Conservation (phyloP, 2,797 vertebrate species). For the Psittacula echo region DNA sequence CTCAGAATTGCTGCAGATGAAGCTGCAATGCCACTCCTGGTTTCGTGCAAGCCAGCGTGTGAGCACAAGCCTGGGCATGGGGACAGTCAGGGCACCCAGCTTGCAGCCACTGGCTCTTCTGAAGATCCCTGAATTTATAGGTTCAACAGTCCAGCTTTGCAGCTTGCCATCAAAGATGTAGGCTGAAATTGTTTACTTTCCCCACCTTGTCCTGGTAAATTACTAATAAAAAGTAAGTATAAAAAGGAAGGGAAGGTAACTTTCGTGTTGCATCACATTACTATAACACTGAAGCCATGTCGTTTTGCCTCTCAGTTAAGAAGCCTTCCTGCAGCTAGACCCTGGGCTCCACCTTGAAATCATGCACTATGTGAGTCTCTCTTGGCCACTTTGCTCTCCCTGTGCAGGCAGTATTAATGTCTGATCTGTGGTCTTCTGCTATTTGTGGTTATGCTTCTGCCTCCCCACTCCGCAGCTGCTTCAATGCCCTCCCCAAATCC, state of each 20-base stretch:
- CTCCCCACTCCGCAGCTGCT: background rate
- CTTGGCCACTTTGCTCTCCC: background rate
- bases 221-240: background rate
- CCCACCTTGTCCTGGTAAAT: background rate
- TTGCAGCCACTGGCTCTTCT: fast-evolving
- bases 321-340: background rate
- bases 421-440: background rate
- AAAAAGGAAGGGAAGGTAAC: background rate
- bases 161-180: background rate
- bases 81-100: background rate
- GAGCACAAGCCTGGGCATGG: background rate
- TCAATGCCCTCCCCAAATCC: background rate
- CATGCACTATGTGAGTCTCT: background rate
- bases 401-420: background rate
- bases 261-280: background rate
- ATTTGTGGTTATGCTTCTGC: background rate
- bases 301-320: background rate
- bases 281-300: background rate
- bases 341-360: background rate
- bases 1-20: background rate
- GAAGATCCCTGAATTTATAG: background rate
- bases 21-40: background rate
- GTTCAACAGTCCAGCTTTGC: background rate
- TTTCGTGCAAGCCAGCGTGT: fast-evolving
- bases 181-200: background rate